Evolutionary conservation across 2,797 vertebrate genomes (phyloP).

Genomic region (Astyanax mexicanus): DNA sequence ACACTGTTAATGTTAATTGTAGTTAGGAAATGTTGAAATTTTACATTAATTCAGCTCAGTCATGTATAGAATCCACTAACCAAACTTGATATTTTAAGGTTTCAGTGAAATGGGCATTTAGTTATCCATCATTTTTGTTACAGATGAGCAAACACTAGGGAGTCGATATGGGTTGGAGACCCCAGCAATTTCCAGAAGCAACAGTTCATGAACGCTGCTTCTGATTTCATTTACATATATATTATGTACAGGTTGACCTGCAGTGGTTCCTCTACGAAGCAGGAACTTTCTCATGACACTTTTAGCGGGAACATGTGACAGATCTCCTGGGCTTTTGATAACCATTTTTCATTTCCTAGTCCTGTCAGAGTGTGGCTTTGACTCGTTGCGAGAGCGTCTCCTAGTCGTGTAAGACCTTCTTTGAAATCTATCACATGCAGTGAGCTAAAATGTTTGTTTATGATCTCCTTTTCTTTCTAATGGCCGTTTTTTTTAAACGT

Average conservation of each 20-base stretch:
- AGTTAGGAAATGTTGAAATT: background rate
- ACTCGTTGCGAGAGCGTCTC: background rate
- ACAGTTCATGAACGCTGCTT: conserved; percentile 27
- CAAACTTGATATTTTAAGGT: background rate
- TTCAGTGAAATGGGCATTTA: background rate
- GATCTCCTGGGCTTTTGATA: conserved; percentile 44
- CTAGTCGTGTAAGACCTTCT: conserved; percentile 21
- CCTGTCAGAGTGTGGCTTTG: conserved; percentile 19
- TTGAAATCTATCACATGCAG: background rate
- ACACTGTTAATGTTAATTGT: background rate
- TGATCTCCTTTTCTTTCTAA: background rate
- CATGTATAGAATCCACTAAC: background rate
- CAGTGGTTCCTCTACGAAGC: conserved; percentile 48
- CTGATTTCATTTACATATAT: conserved; percentile 60
- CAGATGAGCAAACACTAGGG: background rate
- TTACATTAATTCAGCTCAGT: background rate
- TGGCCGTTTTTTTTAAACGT: background rate
- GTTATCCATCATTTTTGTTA: no score
- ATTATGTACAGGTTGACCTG: conserved; percentile 54
- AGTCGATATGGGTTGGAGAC: background rate
- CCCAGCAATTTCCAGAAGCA: conserved; percentile 2
- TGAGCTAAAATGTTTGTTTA: conserved; percentile 13
- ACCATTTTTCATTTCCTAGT: conserved; percentile 42
- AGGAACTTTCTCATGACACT: conserved; percentile 30
- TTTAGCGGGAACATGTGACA: conserved; percentile 1